Base-by-base conservation (phyloP, 2,797 vertebrate genomes). In the Emydoidea blandingii region DNA sequence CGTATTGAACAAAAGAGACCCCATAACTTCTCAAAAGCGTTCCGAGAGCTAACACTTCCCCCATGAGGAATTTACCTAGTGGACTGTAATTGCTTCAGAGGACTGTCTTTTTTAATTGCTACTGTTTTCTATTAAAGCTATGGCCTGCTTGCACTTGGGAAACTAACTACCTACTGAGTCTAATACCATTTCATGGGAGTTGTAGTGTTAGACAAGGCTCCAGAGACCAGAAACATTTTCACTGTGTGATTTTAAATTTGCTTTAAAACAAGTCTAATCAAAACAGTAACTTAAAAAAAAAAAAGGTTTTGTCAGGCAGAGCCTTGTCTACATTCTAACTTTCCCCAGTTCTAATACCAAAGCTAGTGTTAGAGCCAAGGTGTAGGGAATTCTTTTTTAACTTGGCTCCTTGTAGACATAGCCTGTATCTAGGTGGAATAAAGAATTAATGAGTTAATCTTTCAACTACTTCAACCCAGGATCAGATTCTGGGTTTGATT, bases 401-500 rank as follows among this genome's bases (percentile, higher is more conserved):
- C 34, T n/a, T 62, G 12, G 3, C 56, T 62, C 59, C 37, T 41
- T 41, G 21, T 44, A 12, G 23, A 44, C 68, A 37, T 74, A 74
- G 23, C 6, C 72, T 25, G 72, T 44, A 12, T 74, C 37, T 44
- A 44, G 72, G 11, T 44, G 6, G 83, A 68, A 68, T 88, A 85
- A 53, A 52, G 76, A 29, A 79, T 88, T 47, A 49, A 41, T 94
- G 81, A 47, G 29, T 44, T 6, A 56, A 0, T 62, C 68, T 83
- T 84, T 79, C 83, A 94, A n/a, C 54, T 89, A 25, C 52, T 11
- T n/a, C 87, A n/a, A n/a, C 79, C 65, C 68, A 94, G 49, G 25
- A 21, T 57, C 37, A 19, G 14, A 41, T 57, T 56, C 80, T 57
- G 41, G 37, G 54, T 47, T 82, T 57, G 27, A 34, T 56, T 82